Conservation (phyloP, 2,888 invertebrate species). For the Drosophila neonasuta region DNA sequence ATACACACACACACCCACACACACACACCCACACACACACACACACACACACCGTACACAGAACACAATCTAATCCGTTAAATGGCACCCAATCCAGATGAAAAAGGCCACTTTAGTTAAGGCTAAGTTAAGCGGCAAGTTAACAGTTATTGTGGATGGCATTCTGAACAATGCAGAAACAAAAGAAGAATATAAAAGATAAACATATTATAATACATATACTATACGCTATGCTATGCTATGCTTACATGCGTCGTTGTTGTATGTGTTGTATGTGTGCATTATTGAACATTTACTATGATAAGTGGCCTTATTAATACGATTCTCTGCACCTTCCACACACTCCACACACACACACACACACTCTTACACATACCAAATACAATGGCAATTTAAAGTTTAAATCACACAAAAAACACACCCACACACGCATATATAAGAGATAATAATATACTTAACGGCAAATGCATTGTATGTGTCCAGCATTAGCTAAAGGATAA, state of each 20-base stretch:
- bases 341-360: constrained; percentile 4
- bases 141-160: constrained; percentile 26
- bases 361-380: constrained; percentile 17
- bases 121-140: constrained; percentile 33
- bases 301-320: constrained; percentile 68
- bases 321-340: constrained; percentile 48
- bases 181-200: background rate
- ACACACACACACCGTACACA: constrained; percentile 1
- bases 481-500: constrained; percentile 12
- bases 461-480: constrained; percentile 26
- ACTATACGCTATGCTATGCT: constrained; percentile 22
- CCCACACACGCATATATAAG: constrained; percentile 20
- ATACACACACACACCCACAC: background rate
- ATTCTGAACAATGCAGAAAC: constrained; percentile 7
- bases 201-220: constrained; percentile 14
- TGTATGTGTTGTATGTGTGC: constrained; percentile 46
- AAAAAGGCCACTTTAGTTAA: constrained; percentile 35
- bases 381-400: constrained; percentile 16
- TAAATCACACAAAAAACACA: constrained; percentile 4
- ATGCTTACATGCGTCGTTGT: constrained; percentile 37
- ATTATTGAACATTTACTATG: constrained; percentile 64
- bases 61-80: constrained; percentile 7
- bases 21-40: background rate
- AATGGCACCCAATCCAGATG: constrained; percentile 14
- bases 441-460: constrained; percentile 27